phyloP scores from a whole-genome alignment of 2,888 invertebrate genomes.

The Pseudococcus jackbeardsleyi region DNA sequence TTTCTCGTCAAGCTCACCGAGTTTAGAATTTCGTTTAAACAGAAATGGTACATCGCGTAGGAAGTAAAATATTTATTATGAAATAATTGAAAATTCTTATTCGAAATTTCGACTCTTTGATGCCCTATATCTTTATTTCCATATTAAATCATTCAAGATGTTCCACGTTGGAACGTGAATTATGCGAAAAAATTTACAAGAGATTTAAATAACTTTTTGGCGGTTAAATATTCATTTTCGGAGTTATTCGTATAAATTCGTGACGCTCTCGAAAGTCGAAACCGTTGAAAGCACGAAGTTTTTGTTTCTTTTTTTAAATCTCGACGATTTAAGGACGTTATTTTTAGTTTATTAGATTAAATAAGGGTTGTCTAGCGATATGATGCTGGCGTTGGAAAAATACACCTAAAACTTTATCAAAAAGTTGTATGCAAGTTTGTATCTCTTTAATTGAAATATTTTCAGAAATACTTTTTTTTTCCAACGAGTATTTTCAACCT shows the following conservation, averaged over 20 bases:
- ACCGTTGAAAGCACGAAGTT: background rate
- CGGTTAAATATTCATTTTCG: conserved; percentile 2
- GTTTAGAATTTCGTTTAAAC: background rate
- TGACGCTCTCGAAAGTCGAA: background rate
- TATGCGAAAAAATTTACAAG: background rate
- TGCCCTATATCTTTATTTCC: conserved; percentile 35
- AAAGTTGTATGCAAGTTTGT: background rate
- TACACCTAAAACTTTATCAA: background rate
- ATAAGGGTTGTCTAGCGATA: background rate
- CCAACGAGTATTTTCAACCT: background rate
- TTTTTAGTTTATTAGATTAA: background rate
- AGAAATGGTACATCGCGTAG: background rate
- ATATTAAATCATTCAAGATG: background rate
- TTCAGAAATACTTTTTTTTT: background rate
- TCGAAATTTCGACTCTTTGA: background rate
- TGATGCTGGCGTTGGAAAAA: background rate
- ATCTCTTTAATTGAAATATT: background rate
- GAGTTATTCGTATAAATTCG: background rate
- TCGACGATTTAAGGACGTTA: background rate
- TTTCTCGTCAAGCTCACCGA: conserved; percentile 1
- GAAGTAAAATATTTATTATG: conserved; percentile 2
- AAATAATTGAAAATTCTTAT: conserved; percentile 11
- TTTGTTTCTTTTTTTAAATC: background rate
- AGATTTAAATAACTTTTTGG: conserved; percentile 14
- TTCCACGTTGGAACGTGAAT: background rate